Evolutionary conservation across 1,140 invertebrate species (phyloP).

Genomic region (Coelopa frigida): DNA sequence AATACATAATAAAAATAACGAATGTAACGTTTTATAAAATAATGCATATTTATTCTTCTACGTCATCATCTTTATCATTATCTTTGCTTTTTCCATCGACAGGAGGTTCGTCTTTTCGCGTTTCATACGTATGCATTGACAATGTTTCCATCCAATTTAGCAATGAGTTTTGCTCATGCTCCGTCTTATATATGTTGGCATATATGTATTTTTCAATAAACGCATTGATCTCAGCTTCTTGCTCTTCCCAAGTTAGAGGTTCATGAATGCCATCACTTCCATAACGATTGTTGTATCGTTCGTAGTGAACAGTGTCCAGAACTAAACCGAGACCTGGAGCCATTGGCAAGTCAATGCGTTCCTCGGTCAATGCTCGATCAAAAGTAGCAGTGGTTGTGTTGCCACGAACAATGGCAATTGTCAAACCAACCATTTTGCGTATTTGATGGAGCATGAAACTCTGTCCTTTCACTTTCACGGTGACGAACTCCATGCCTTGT

Average conservation of each 20-base stretch:
- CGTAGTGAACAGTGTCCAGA: slow-evolving; percentile 85
- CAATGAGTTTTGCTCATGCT: slow-evolving; percentile 71
- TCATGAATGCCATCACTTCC: slow-evolving; percentile 80
- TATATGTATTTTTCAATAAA: slow-evolving; percentile 78
- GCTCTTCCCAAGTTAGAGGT: slow-evolving; percentile 70
- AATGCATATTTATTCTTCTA: slow-evolving; percentile 19
- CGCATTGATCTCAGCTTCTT: slow-evolving; percentile 60
- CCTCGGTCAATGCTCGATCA: slow-evolving; percentile 58
- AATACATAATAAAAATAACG: neutral
- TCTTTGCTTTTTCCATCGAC: slow-evolving; percentile 13
- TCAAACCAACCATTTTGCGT: slow-evolving; percentile 89
- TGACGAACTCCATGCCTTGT: slow-evolving; percentile 77
- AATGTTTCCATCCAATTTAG: slow-evolving; percentile 66
- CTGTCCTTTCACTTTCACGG: slow-evolving; percentile 86
- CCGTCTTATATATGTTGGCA: slow-evolving; percentile 71
- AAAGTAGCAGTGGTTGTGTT: slow-evolving; percentile 58
- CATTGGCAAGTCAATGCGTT: slow-evolving; percentile 81
- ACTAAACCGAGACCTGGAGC: slow-evolving; percentile 89
- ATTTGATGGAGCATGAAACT: slow-evolving; percentile 99
- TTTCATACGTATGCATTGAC: slow-evolving; percentile 60
- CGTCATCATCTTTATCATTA: slow-evolving; percentile 16
- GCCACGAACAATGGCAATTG: slow-evolving; percentile 73
- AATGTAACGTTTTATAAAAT: neutral
- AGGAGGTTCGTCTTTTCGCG: slow-evolving; percentile 45
- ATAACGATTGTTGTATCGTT: slow-evolving; percentile 80